A percentile compares a stretch with the other conserved stretches of the same genome.
Evolutionary conservation across 2,888 invertebrate genomes (phyloP).

Genomic region (Andrena fulva): DNA sequence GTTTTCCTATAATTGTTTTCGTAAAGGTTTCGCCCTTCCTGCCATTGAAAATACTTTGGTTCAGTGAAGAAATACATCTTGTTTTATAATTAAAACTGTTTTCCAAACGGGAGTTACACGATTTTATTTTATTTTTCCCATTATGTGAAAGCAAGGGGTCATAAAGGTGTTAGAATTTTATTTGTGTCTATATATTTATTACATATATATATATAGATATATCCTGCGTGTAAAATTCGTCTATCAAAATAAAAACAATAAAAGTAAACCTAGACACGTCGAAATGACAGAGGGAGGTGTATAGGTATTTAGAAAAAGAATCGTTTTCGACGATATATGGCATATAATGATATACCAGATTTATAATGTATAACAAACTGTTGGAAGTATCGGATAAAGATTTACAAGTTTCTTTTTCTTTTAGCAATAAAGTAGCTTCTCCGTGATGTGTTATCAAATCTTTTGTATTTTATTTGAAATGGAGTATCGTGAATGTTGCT

Average conservation of each 20-base stretch:
- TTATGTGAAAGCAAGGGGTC: conserved; percentile 54
- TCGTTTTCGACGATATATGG: conserved; percentile 63
- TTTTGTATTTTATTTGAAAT: conserved; percentile 55
- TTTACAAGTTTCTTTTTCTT: conserved; percentile 58
- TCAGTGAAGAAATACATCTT: neutral
- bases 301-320: conserved; percentile 61
- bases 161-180: conserved; percentile 80
- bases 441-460: conserved; percentile 67
- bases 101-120: neutral
- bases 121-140: conserved; percentile 7
- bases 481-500: conserved; percentile 59
- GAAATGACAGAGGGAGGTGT: conserved; percentile 58
- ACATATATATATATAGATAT: conserved; percentile 82
- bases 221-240: conserved; percentile 82
- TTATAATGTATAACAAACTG: conserved; percentile 66
- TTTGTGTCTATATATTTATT: conserved; percentile 81
- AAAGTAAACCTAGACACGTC: conserved; percentile 77
- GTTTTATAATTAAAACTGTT: conserved; percentile 23
- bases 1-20: neutral
- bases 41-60: neutral
- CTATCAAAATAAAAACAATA: conserved; percentile 83
- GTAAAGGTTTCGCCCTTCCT: neutral
- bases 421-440: conserved; percentile 57
- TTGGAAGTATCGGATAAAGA: conserved; percentile 67
- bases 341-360: conserved; percentile 68